A percentile compares a stretch with the other conserved stretches of the same genome.
Conservation (phyloP, 2,113 vertebrate species). For the Bettongia penicillata region DNA sequence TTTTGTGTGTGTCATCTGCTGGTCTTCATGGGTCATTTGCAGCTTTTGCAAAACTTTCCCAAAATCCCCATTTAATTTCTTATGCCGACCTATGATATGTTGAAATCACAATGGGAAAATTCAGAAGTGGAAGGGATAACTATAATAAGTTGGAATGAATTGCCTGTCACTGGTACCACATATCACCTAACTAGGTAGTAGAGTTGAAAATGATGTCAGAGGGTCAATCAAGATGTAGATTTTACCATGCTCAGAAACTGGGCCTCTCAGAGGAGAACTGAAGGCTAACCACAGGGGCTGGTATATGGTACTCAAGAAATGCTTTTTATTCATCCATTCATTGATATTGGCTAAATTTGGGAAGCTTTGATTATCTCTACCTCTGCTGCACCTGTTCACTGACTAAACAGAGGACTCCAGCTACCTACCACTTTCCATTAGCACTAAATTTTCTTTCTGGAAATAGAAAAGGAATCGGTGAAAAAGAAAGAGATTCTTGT, state of each 20-base stretch:
- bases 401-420: slow-evolving; percentile 18
- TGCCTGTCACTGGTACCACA: neutral
- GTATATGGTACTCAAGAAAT: neutral
- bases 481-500: slow-evolving; percentile 76
- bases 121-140: neutral
- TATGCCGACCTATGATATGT: neutral
- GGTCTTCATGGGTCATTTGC: neutral
- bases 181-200: neutral
- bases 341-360: neutral
- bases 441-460: slow-evolving; percentile 69
- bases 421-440: slow-evolving; percentile 61
- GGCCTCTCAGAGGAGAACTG: slow-evolving; percentile 1
- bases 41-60: neutral
- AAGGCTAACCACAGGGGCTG: neutral
- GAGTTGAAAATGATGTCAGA: slow-evolving; percentile 15
- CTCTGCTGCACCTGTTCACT: slow-evolving; percentile 38
- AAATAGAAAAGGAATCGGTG: slow-evolving; percentile 64
- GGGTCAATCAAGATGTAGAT: neutral
- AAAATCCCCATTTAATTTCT: neutral
- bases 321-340: neutral
- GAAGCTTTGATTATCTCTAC: neutral
- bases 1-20: neutral
- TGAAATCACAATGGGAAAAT: neutral
- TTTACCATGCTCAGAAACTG: neutral
- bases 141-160: neutral